Evolutionary conservation across 53 echinoderm and acorn worm species (phyloP).

Genomic region (Temnopleurus reevesii): DNA sequence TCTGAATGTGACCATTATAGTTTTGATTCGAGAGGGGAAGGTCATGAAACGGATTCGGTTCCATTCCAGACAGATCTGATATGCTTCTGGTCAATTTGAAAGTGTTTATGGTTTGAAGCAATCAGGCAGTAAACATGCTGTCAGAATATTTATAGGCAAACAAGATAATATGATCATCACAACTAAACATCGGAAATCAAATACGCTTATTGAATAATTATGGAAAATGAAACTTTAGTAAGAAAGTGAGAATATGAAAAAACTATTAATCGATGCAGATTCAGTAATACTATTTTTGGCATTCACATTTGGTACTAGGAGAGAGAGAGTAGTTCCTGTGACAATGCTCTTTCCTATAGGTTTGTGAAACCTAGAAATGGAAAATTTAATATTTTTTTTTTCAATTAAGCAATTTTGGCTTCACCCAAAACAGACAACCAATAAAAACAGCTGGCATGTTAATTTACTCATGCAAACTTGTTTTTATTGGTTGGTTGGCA

Average conservation of each 20-base stretch:
- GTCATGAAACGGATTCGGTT: not conserved
- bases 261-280: not conserved
- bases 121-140: not conserved
- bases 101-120: no score
- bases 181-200: not conserved
- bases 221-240: not conserved
- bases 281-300: not conserved
- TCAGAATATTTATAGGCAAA: not conserved
- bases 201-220: not conserved
- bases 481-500: no score
- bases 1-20: not conserved
- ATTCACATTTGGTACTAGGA: no score
- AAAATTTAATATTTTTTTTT: no score
- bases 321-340: no score
- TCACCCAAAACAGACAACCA: no score
- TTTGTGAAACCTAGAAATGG: no score
- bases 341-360: no score
- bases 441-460: no score
- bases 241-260: not conserved
- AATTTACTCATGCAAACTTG: no score
- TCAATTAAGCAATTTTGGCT: no score
- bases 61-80: conserved; percentile 11
- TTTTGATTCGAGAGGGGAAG: not conserved
- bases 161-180: not conserved
- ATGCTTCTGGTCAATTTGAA: conserved; percentile 13